Percentiles rank a stretch among this genome's conserved stretches.
These are phyloP conservation scores for Drosophila quadrilineata DNA, from an alignment of 1,140 invertebrate species.

Conservation along the genomic window DNA sequence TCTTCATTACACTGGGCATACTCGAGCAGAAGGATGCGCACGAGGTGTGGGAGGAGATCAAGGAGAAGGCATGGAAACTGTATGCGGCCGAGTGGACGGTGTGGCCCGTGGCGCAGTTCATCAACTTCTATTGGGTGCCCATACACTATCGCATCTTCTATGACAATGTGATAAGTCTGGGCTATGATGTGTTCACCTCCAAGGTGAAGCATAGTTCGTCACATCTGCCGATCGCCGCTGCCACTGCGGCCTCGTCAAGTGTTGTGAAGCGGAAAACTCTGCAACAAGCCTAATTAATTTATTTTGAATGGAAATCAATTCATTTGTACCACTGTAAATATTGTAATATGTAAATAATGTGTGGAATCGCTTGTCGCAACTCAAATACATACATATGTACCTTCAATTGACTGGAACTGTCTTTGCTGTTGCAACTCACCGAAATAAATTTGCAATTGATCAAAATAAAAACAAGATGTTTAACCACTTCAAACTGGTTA, in stretches of 20 bases:
- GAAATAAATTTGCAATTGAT: slow-evolving; percentile 12
- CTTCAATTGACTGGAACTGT: neutral
- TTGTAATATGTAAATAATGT: slow-evolving; percentile 14
- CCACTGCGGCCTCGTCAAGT: slow-evolving; percentile 42
- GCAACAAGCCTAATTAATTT: slow-evolving; percentile 12
- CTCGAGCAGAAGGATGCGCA: slow-evolving; percentile 86
- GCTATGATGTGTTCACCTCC: slow-evolving; percentile 96
- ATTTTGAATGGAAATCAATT: neutral
- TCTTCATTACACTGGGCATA: slow-evolving; percentile 89
- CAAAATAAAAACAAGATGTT: neutral
- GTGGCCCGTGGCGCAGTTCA: slow-evolving; percentile 92
- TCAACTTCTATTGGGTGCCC: slow-evolving; percentile 95
- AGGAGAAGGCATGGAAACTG: slow-evolving; percentile 88
- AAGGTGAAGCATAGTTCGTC: slow-evolving; percentile 88
- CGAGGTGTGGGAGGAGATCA: slow-evolving; percentile 88
- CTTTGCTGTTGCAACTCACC: neutral
- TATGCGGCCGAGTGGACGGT: slow-evolving; percentile 91
- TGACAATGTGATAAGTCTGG: slow-evolving; percentile 94
- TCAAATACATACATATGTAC: slow-evolving; percentile 11
- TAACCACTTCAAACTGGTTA: slow-evolving; percentile 2
- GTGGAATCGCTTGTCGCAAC: neutral
- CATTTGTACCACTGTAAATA: slow-evolving; percentile 2
- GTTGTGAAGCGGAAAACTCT: slow-evolving; percentile 38
- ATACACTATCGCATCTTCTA: slow-evolving; percentile 92
- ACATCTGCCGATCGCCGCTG: slow-evolving; percentile 11